Evolutionary conservation across 2,113 vertebrate genomes (phyloP), one percentile per base, ranked within the genome.

Genomic region (rat (Rattus norvegicus)): DNA sequence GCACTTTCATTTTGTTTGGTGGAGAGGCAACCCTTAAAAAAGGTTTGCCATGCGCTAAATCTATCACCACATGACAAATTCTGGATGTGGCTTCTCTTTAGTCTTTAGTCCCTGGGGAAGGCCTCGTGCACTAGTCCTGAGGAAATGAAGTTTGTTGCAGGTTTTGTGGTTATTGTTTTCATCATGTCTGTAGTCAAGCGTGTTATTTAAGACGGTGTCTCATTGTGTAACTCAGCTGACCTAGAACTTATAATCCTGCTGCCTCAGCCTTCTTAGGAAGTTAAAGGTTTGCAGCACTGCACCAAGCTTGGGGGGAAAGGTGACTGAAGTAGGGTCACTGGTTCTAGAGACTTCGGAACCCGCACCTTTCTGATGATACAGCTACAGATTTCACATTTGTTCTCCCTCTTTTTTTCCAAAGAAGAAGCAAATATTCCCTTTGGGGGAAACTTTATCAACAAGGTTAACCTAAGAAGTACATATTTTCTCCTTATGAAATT

Each of bases 401-500:
- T 94, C 70, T 97, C 95, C 52, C 47, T 3, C 70, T 47, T 17
- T 97, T 94, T 94, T 3, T 6, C 91, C 93, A 96, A 95, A 81
- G 75, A 80, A n/a, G 96, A 96, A 94, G 63, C 67, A 94, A 92
- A 95, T 97, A 96, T 69, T 81, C 95, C 67, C 61, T 33, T 85
- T 33, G 96, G 65, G 85, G 61, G 47, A 97, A 91, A 96, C 91
- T 28, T 96, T 96, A 97, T 97, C 89, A 97, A 96, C 94, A 67
- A 79, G 93, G 67, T 95, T 97, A 97, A 19, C 84, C 59, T 95
- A 97, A 97, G 96, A 96, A 75, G 52, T 83, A 97, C 92, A 95
- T 96, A 84, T 80, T 98, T 96, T 89, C 97, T 97, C 93, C 95
- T 96, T 96, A 97, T 97, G 97, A 98, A 98, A 98, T 97, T 98